A percentile compares a stretch with the other conserved stretches of the same genome.
These are phyloP conservation scores for Helleia helle DNA, from an alignment of 2,888 invertebrate species.

Conservation along the genomic window DNA sequence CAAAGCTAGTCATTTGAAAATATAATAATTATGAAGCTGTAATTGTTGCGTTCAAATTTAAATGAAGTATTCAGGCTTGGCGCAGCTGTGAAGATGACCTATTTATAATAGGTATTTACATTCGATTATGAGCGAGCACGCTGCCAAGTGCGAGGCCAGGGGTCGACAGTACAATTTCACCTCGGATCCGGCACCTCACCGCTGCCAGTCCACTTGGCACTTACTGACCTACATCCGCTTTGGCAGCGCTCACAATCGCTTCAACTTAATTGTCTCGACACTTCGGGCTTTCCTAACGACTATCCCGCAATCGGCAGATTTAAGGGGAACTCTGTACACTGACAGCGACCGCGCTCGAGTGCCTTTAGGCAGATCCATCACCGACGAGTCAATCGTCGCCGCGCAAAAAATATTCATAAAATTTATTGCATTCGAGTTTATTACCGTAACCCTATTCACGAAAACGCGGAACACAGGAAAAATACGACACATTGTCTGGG, in stretches of 20 bases:
- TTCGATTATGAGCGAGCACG: slow-evolving; percentile 26
- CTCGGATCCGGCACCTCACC: slow-evolving; percentile 52
- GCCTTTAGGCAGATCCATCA: slow-evolving; percentile 36
- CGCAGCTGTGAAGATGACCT: slow-evolving; percentile 14
- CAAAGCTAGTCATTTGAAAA: no score
- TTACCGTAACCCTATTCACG: slow-evolving; percentile 38
- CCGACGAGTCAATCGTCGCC: slow-evolving; percentile 42
- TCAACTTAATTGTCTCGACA: slow-evolving; percentile 73
- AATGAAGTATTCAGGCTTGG: slow-evolving; percentile 2
- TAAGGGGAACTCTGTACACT: slow-evolving; percentile 51
- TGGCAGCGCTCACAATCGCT: slow-evolving; percentile 73
- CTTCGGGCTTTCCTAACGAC: slow-evolving; percentile 69
- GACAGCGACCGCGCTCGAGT: slow-evolving; percentile 38
- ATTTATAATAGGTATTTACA: slow-evolving; percentile 19
- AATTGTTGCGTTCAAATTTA: not conserved
- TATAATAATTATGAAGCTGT: no score
- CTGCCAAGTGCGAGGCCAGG: slow-evolving; percentile 46
- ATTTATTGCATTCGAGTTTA: slow-evolving; percentile 43
- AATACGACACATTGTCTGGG: slow-evolving; percentile 50
- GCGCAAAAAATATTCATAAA: slow-evolving; percentile 21
- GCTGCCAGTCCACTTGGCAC: slow-evolving; percentile 57
- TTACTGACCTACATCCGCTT: slow-evolving; percentile 71
- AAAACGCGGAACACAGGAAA: slow-evolving; percentile 37
- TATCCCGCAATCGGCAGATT: slow-evolving; percentile 67
- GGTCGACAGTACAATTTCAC: slow-evolving; percentile 38